phyloP scores from a whole-genome alignment of 2,797 vertebrate species.

The Acropternis orthonyx region DNA sequence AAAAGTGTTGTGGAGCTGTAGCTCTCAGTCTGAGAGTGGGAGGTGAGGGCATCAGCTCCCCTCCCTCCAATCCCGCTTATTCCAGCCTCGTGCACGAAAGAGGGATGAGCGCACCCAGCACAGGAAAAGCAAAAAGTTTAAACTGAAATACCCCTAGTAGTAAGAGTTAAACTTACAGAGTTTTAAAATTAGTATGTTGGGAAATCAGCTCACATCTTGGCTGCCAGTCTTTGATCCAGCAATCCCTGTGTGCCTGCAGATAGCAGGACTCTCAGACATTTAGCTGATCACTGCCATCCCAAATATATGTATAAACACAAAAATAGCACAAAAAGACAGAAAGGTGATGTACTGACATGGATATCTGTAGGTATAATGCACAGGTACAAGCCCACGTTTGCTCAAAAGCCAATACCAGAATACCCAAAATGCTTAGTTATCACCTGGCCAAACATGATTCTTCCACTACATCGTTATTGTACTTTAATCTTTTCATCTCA shows the following conservation, averaged over 20 bases:
- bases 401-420: not conserved
- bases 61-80: not conserved
- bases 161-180: not conserved
- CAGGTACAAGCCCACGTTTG: not conserved
- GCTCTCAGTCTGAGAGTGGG: not conserved
- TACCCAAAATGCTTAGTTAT: not conserved
- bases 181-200: not conserved
- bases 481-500: conserved; percentile 29
- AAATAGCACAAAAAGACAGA: not conserved
- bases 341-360: rapidly evolving
- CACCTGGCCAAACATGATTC: not conserved
- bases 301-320: not conserved
- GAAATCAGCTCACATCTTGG: not conserved
- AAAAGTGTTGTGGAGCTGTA: not conserved
- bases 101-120: not conserved
- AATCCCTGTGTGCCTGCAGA: not conserved
- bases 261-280: not conserved
- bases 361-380: not conserved
- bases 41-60: not conserved
- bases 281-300: not conserved
- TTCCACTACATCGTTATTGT: not conserved
- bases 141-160: not conserved
- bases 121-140: not conserved
- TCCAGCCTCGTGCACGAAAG: not conserved
- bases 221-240: not conserved